Evolutionary conservation across 2,113 vertebrate genomes (phyloP).

Genomic region (Aramus guarauna): DNA sequence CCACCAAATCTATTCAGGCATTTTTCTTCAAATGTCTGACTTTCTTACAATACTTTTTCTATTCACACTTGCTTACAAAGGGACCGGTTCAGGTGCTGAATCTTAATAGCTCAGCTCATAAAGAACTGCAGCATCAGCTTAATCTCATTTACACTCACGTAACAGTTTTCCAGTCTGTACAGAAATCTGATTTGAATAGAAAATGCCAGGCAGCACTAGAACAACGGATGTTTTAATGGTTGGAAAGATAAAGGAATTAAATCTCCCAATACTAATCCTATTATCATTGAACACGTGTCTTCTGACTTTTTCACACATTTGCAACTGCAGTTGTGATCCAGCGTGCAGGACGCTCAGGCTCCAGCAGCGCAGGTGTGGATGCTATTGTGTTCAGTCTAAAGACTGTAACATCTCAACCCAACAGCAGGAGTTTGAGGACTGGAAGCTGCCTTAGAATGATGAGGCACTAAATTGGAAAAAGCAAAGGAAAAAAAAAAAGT

Average conservation of each 20-base stretch:
- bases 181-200: neutral
- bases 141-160: neutral
- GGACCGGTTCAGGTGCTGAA: neutral
- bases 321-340: neutral
- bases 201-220: neutral
- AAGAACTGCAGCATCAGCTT: neutral
- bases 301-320: neutral
- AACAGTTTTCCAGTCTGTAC: neutral
- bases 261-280: neutral
- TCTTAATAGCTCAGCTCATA: neutral
- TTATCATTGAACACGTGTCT: neutral
- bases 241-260: neutral
- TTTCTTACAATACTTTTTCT: neutral
- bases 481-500: neutral
- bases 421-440: neutral
- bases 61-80: neutral
- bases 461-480: neutral
- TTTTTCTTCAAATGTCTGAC: neutral
- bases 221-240: neutral
- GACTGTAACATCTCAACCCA: neutral
- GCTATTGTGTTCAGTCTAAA: neutral
- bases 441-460: neutral
- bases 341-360: rapidly evolving
- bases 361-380: rapidly evolving
- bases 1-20: neutral